These are phyloP conservation scores for Nyleta sp. DNA, from an alignment of 2,888 invertebrate genomes.

Conservation along the genomic window DNA sequence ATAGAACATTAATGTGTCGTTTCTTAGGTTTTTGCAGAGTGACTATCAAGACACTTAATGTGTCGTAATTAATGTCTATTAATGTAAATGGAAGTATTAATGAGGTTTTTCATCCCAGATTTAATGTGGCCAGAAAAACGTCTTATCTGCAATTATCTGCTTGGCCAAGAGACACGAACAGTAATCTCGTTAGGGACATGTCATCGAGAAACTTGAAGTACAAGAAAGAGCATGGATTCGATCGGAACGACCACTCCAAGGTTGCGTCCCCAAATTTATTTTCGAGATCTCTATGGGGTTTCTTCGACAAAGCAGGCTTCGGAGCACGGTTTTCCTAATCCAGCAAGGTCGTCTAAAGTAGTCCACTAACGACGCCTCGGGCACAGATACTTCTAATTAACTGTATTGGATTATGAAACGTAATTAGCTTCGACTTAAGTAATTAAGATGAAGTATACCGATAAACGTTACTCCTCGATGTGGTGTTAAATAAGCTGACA, in stretches of 20 bases:
- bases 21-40: too few species aligned
- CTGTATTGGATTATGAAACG: slow-evolving; percentile 22
- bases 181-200: not conserved
- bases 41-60: too few species aligned
- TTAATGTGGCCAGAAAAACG: not conserved
- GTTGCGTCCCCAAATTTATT: slow-evolving; percentile 24
- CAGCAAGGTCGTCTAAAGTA: slow-evolving; percentile 5
- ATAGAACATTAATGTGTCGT: too few species aligned
- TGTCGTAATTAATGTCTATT: too few species aligned
- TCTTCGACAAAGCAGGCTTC: slow-evolving; percentile 6
- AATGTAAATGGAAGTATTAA: too few species aligned
- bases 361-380: slow-evolving; percentile 13
- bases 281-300: slow-evolving; percentile 37
- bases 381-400: slow-evolving; percentile 21
- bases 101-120: too few species aligned
- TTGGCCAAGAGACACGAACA: not conserved
- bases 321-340: not conserved
- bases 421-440: slow-evolving; percentile 27
- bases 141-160: not conserved
- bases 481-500: slow-evolving; percentile 4
- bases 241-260: slow-evolving; percentile 26
- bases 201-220: not conserved
- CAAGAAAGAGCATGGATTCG: slow-evolving; percentile 15
- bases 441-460: slow-evolving; percentile 32
- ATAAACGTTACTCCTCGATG: slow-evolving; percentile 10